phyloP scores from a whole-genome alignment of 2,888 invertebrate genomes.

The Synergus laeviventris region DNA sequence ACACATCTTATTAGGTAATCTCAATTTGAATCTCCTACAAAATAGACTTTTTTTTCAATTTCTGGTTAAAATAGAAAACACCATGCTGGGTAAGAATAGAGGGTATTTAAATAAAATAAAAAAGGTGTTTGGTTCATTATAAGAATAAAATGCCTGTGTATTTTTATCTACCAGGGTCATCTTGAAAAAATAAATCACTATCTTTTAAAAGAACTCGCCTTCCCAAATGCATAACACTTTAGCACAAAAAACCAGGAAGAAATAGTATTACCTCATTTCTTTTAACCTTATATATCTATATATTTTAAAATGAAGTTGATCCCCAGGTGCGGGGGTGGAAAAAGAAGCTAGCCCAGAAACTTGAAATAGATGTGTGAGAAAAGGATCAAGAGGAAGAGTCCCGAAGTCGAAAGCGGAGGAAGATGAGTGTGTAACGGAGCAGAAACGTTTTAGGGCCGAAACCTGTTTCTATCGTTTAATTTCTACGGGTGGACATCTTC shows the following conservation, averaged over 20 bases:
- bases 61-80: too few relatives aligned
- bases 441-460: slow-evolving; percentile 63
- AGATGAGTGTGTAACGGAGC: slow-evolving; percentile 53
- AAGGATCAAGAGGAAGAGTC: slow-evolving; percentile 50
- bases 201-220: background rate
- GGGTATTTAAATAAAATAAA: background rate
- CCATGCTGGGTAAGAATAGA: background rate
- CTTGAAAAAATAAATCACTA: background rate
- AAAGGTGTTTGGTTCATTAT: background rate
- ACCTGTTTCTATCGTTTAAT: slow-evolving; percentile 74
- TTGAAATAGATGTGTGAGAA: slow-evolving; percentile 54
- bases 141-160: background rate
- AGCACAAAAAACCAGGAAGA: slow-evolving; percentile 36
- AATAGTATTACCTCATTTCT: slow-evolving; percentile 34
- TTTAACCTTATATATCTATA: slow-evolving; percentile 48
- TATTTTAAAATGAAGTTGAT: slow-evolving; percentile 62
- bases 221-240: background rate
- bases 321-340: slow-evolving; percentile 62
- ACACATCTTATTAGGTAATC: too few relatives aligned
- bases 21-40: too few relatives aligned
- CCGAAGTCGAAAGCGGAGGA: slow-evolving; percentile 49
- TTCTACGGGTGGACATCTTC: slow-evolving; percentile 72
- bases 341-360: slow-evolving; percentile 48
- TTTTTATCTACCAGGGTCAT: background rate
- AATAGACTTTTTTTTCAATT: too few relatives aligned